phyloP scores from a whole-genome alignment of 2,113 vertebrate species.

The Vulpes vulpes region DNA sequence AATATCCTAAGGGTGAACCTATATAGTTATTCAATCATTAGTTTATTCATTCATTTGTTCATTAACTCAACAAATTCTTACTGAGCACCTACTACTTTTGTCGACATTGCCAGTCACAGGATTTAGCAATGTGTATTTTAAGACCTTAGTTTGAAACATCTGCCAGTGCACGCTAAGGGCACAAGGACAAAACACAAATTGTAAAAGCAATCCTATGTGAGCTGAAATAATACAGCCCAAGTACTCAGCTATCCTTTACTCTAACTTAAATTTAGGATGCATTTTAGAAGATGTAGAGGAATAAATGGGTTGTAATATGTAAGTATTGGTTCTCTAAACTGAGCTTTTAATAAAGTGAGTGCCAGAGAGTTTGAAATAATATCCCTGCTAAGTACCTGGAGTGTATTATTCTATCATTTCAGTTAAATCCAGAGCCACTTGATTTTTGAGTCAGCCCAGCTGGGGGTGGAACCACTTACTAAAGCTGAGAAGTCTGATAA shows the following conservation, averaged over 20 bases:
- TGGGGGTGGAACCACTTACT: constrained; percentile 14
- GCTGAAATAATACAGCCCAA: background rate
- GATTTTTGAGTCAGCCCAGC: constrained; percentile 33
- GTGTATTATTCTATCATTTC: background rate
- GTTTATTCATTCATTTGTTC: background rate
- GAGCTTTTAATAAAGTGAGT: constrained; percentile 43
- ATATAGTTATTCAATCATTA: background rate
- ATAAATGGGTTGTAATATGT: background rate
- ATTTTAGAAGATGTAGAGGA: constrained; percentile 37
- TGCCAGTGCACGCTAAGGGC: background rate
- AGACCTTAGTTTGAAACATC: background rate
- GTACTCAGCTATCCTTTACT: background rate
- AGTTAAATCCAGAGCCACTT: constrained; percentile 39
- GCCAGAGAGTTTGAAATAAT: constrained; percentile 47
- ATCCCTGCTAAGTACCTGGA: background rate
- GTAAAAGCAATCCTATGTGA: background rate
- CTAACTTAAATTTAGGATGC: background rate
- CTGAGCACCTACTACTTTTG: background rate
- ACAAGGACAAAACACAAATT: background rate
- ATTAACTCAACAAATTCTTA: background rate
- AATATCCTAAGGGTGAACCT: background rate
- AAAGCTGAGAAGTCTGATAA: constrained; percentile 15
- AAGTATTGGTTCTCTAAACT: constrained; percentile 54
- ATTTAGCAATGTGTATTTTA: background rate
- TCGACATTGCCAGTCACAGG: background rate